Percentiles rank a stretch among this genome's conserved stretches.
Conservation (phyloP, 2,888 invertebrate species). For the Rhyacophila evoluta region DNA sequence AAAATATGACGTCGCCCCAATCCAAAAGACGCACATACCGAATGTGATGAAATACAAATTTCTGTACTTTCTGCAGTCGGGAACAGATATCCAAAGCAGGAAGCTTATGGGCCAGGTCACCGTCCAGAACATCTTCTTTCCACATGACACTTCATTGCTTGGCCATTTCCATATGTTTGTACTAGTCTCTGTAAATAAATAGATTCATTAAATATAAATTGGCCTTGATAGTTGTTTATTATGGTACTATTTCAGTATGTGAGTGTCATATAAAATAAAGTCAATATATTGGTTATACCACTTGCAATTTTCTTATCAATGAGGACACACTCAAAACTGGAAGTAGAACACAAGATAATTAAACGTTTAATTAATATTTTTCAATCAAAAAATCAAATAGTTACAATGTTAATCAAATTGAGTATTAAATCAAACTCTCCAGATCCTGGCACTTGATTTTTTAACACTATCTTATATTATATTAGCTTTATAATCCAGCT, state of each 20-base stretch:
- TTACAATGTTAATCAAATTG: no score
- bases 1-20: constrained; percentile 83
- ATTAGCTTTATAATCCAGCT: no score
- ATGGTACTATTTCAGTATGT: not conserved
- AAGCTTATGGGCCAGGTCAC: constrained; percentile 82
- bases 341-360: no score
- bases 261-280: not conserved
- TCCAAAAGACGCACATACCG: constrained; percentile 85
- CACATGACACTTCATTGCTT: constrained; percentile 61
- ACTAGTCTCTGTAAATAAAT: constrained; percentile 35
- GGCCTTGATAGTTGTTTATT: not conserved
- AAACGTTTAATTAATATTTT: no score
- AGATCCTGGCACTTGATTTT: no score
- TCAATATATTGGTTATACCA: no score
- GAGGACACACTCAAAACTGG: no score
- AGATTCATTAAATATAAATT: not conserved
- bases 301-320: no score
- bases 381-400: no score
- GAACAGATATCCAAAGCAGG: constrained; percentile 79
- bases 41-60: constrained; percentile 78
- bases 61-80: constrained; percentile 77
- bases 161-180: constrained; percentile 71
- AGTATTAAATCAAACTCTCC: no score
- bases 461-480: no score
- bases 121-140: constrained; percentile 70